These are phyloP conservation scores for Halesus radiatus DNA, from an alignment of 1,140 invertebrate species.

Conservation along the genomic window DNA sequence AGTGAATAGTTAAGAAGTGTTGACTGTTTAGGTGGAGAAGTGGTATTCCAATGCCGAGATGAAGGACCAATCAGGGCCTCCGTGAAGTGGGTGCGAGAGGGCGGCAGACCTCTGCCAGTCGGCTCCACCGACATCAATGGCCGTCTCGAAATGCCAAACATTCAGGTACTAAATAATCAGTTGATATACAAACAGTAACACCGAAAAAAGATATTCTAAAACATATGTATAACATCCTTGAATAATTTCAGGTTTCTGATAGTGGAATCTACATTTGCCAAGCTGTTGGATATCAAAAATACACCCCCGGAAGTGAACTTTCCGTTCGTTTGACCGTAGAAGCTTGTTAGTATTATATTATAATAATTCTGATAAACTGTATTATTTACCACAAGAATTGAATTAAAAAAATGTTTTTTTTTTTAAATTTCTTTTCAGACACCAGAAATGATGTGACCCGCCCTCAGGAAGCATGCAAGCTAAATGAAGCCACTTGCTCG, in stretches of 20 bases:
- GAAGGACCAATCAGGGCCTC: slow-evolving; percentile 82
- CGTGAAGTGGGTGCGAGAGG: slow-evolving; percentile 83
- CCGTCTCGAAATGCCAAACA: slow-evolving; percentile 87
- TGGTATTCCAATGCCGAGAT: slow-evolving; percentile 92
- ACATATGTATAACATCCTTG: background rate
- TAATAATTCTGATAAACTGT: slow-evolving; percentile 3
- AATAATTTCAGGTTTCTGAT: slow-evolving; percentile 73
- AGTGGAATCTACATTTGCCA: slow-evolving; percentile 87
- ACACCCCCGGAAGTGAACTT: slow-evolving; percentile 70
- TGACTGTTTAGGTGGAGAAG: slow-evolving; percentile 80
- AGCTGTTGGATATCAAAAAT: slow-evolving; percentile 74
- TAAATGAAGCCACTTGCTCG: slow-evolving; percentile 89
- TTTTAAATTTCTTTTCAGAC: slow-evolving; percentile 59
- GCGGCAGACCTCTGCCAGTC: slow-evolving; percentile 78
- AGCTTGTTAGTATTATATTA: slow-evolving; percentile 72
- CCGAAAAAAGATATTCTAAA: too few relatives aligned
- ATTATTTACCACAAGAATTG: background rate
- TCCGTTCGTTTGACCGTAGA: slow-evolving; percentile 79
- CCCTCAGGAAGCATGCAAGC: slow-evolving; percentile 75
- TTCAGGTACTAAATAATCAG: slow-evolving; percentile 72
- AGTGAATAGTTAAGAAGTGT: background rate
- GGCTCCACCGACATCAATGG: slow-evolving; percentile 81
- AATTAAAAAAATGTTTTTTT: background rate
- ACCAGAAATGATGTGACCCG: slow-evolving; percentile 65
- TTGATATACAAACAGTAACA: too few relatives aligned